Evolutionary conservation across 2,888 invertebrate species (phyloP).

Genomic region (Xylocampa areola): DNA sequence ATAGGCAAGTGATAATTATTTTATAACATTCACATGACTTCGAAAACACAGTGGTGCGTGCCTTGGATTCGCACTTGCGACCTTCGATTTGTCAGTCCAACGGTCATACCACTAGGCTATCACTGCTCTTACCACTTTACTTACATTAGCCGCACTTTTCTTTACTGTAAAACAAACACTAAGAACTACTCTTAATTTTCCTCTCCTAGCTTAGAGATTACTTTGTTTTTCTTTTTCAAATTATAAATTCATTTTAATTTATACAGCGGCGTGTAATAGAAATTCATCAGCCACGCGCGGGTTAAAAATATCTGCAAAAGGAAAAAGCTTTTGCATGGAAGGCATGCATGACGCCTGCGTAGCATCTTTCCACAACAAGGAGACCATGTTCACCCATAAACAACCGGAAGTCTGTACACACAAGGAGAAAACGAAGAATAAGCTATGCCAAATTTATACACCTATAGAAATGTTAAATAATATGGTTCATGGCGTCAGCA

Average conservation of each 20-base stretch:
- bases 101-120: too few relatives aligned
- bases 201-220: too few relatives aligned
- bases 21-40: too few relatives aligned
- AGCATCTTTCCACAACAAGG: neutral
- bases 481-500: slow-evolving; percentile 45
- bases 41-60: too few relatives aligned
- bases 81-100: too few relatives aligned
- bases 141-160: too few relatives aligned
- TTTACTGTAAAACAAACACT: too few relatives aligned
- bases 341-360: slow-evolving; percentile 16
- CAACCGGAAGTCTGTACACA: neutral
- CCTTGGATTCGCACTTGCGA: too few relatives aligned
- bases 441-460: slow-evolving; percentile 36
- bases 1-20: too few relatives aligned
- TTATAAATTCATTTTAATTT: neutral
- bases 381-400: slow-evolving; percentile 2
- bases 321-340: slow-evolving; percentile 34
- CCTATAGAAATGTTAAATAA: neutral
- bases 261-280: neutral
- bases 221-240: too few relatives aligned
- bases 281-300: slow-evolving; percentile 6
- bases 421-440: slow-evolving; percentile 16
- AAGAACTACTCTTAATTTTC: too few relatives aligned
- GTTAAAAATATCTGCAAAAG: slow-evolving; percentile 24
- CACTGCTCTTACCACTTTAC: too few relatives aligned